phyloP scores from a whole-genome alignment of 2,797 vertebrate genomes.

The Pipistrellus pipistrellus region DNA sequence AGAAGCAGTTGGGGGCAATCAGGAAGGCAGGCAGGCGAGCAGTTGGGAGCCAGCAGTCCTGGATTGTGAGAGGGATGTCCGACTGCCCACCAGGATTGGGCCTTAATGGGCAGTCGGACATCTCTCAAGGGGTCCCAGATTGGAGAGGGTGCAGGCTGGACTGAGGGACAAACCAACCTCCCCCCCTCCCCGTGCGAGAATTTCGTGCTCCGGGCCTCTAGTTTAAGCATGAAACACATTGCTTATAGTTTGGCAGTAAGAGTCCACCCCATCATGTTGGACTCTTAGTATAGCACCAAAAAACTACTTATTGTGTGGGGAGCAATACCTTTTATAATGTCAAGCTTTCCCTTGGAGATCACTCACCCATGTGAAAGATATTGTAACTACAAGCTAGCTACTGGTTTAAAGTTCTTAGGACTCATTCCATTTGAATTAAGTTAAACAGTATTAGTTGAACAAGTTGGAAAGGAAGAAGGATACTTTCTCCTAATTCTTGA shows the following conservation, averaged over 20 bases:
- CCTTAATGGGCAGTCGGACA: too few relatives aligned
- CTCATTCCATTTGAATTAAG: conserved; percentile 49
- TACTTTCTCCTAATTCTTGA: conserved; percentile 37
- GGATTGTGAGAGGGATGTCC: too few relatives aligned
- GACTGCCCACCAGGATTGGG: too few relatives aligned
- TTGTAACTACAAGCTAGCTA: not conserved
- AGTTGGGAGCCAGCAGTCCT: too few relatives aligned
- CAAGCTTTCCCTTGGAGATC: conserved; percentile 43
- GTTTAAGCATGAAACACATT: conserved; percentile 59
- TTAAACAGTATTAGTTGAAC: conserved; percentile 53
- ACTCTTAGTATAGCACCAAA: not conserved
- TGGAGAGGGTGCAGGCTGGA: too few relatives aligned
- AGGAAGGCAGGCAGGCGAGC: too few relatives aligned
- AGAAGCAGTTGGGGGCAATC: too few relatives aligned
- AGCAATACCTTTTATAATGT: conserved; percentile 44
- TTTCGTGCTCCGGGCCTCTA: too few relatives aligned
- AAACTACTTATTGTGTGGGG: not conserved
- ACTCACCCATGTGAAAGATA: conserved; percentile 11
- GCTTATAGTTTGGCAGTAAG: conserved; percentile 31
- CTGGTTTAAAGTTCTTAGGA: conserved; percentile 27
- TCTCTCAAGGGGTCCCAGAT: too few relatives aligned
- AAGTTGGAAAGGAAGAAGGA: conserved; percentile 8
- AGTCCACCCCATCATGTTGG: not conserved
- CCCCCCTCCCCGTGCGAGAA: too few relatives aligned
- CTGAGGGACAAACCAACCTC: too few relatives aligned